These are phyloP conservation scores for Cryptocephalus moraei DNA, from an alignment of 2,888 invertebrate species.

Conservation along the genomic window DNA sequence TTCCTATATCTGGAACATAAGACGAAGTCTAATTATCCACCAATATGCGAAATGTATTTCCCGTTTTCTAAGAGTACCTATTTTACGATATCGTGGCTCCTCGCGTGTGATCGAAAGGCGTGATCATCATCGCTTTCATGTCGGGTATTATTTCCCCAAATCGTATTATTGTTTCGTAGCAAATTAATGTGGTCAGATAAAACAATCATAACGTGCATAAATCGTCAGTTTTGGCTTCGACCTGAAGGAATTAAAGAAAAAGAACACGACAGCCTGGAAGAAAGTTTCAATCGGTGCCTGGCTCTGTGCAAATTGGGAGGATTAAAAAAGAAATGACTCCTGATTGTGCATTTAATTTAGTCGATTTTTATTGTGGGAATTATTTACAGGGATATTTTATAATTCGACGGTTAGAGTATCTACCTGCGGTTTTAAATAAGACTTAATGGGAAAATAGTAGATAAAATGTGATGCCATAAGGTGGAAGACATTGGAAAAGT, in stretches of 20 bases:
- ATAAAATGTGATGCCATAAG: too few species aligned
- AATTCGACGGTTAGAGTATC: too few species aligned
- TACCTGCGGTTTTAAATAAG: too few species aligned
- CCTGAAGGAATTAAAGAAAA: slow-evolving; percentile 1
- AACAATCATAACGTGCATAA: slow-evolving; percentile 4
- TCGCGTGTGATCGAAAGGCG: slow-evolving; percentile 12
- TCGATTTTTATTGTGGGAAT: too few species aligned
- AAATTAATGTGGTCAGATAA: slow-evolving; percentile 19
- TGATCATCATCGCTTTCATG: slow-evolving; percentile 12
- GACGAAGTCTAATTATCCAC: too few species aligned
- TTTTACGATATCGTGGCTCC: background rate
- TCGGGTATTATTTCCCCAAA: slow-evolving; percentile 8
- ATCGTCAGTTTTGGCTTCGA: slow-evolving; percentile 3
- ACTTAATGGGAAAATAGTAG: too few species aligned
- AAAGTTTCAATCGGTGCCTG: slow-evolving; percentile 1
- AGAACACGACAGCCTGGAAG: background rate
- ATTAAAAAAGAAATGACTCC: too few species aligned
- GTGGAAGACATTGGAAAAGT: too few species aligned
- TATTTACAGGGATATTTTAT: too few species aligned
- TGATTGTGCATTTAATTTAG: background rate
- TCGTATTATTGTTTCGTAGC: slow-evolving; percentile 11
- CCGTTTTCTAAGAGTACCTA: too few species aligned
- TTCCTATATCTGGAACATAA: too few species aligned
- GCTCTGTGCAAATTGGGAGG: background rate
- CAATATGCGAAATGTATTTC: too few species aligned